phyloP scores from a whole-genome alignment of 1,140 invertebrate species.

The Drosophila guanche region DNA sequence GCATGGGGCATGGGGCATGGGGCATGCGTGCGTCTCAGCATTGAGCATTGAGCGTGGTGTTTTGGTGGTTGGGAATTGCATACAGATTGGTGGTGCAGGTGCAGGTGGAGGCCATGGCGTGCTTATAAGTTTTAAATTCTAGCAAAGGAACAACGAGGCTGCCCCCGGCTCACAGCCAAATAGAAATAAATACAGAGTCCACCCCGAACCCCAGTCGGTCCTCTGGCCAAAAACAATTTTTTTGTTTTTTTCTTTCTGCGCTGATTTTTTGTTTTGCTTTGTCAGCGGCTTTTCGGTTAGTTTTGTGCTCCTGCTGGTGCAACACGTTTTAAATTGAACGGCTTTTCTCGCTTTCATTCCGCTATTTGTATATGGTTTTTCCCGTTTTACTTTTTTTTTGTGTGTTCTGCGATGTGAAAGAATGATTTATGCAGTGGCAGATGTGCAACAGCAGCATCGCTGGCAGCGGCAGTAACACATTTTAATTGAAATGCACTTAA shows the following conservation, averaged over 20 bases:
- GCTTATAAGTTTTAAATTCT: constrained; percentile 78
- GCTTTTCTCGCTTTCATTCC: constrained; percentile 39
- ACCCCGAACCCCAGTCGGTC: constrained; percentile 1
- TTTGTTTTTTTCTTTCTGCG: not conserved
- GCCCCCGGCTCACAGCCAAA: not conserved
- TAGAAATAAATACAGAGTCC: constrained; percentile 40
- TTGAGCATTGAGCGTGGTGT: constrained; percentile 41
- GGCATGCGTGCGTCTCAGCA: constrained; percentile 69
- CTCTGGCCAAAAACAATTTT: constrained; percentile 31
- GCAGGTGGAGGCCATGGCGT: constrained; percentile 46
- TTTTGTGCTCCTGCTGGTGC: constrained; percentile 40
- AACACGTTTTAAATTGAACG: constrained; percentile 76
- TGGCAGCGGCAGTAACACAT: constrained; percentile 18
- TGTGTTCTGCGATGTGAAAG: constrained; percentile 31
- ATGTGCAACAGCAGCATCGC: constrained; percentile 6
- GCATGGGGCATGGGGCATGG: too few species aligned
- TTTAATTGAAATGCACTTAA: constrained; percentile 79
- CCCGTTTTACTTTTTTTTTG: constrained; percentile 7
- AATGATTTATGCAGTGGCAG: constrained; percentile 63
- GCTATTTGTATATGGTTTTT: constrained; percentile 1
- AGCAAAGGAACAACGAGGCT: constrained; percentile 9
- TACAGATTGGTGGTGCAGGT: constrained; percentile 31
- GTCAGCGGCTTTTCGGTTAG: constrained; percentile 21
- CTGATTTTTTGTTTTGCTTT: constrained; percentile 16
- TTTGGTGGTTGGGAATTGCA: constrained; percentile 31